Conservation (phyloP, 1,140 invertebrate species). For the Halictus rubicundus region DNA sequence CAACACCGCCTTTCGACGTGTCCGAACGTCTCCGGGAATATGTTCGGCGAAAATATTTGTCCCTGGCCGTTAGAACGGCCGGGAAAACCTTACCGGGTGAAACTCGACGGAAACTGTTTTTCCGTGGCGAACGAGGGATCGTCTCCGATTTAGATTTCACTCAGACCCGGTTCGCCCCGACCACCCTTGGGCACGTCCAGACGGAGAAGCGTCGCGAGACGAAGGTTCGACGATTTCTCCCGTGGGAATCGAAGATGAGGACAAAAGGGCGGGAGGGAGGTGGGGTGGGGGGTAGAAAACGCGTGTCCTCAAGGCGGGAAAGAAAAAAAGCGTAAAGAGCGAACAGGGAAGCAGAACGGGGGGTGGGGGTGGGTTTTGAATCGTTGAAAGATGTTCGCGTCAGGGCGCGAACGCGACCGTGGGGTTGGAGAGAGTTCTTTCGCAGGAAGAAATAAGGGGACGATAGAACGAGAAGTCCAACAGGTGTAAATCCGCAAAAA, state of each 20-base stretch:
- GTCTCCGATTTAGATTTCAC: background rate
- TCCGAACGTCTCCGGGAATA: background rate
- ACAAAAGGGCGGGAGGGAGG: background rate
- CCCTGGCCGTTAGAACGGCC: no score
- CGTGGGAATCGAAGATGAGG: background rate
- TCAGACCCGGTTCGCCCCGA: background rate
- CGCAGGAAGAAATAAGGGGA: slow-evolving; percentile 62
- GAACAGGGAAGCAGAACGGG: background rate
- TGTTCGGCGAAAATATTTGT: background rate
- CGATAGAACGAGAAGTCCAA: slow-evolving; percentile 74
- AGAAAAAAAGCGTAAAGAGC: background rate
- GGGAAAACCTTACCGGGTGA: no score
- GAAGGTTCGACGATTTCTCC: background rate
- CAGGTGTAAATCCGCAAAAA: slow-evolving; percentile 78
- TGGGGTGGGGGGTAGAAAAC: background rate
- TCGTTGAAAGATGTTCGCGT: slow-evolving; percentile 11
- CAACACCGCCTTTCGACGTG: background rate
- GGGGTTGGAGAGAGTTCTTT: slow-evolving; percentile 31
- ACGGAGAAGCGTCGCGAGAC: background rate
- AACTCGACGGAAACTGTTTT: background rate
- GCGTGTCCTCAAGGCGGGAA: background rate
- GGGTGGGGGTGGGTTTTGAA: background rate
- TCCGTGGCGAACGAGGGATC: background rate
- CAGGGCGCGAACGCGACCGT: slow-evolving; percentile 15
- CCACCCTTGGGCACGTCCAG: background rate